Evolutionary conservation across 1,140 invertebrate species (phyloP).

Genomic region (Brachionus calyciflorus): DNA sequence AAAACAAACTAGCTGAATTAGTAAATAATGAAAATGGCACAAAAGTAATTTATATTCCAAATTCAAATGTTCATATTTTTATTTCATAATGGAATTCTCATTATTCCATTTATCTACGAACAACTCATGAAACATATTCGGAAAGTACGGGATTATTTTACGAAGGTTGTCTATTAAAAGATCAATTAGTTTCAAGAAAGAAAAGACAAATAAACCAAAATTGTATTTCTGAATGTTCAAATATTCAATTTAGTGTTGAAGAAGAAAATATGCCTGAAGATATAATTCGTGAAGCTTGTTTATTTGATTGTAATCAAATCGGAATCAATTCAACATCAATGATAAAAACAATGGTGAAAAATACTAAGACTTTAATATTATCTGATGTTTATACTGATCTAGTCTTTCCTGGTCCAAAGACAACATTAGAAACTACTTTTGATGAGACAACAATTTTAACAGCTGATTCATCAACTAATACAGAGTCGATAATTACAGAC

Average conservation of each 20-base stretch:
- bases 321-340: not conserved
- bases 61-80: not conserved
- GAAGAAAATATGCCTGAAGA: too few species aligned
- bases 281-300: too few species aligned
- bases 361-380: too few species aligned
- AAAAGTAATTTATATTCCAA: not conserved
- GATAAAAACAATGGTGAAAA: not conserved
- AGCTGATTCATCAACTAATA: too few species aligned
- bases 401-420: not conserved
- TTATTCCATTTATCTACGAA: not conserved
- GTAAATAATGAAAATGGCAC: not conserved
- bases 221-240: too few species aligned
- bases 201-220: too few species aligned
- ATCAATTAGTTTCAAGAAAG: too few species aligned
- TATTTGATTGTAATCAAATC: not conserved
- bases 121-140: not conserved
- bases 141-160: not conserved
- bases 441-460: too few species aligned
- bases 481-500: too few species aligned
- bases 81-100: not conserved
- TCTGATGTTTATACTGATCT: not conserved
- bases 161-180: constrained; percentile 5
- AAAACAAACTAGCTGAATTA: not conserved
- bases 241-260: too few species aligned
- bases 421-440: too few species aligned